A percentile compares a stretch with the other conserved stretches of the same genome.
Conservation (phyloP, 2,113 vertebrate genomes). For the Motacilla tschutschensis region DNA sequence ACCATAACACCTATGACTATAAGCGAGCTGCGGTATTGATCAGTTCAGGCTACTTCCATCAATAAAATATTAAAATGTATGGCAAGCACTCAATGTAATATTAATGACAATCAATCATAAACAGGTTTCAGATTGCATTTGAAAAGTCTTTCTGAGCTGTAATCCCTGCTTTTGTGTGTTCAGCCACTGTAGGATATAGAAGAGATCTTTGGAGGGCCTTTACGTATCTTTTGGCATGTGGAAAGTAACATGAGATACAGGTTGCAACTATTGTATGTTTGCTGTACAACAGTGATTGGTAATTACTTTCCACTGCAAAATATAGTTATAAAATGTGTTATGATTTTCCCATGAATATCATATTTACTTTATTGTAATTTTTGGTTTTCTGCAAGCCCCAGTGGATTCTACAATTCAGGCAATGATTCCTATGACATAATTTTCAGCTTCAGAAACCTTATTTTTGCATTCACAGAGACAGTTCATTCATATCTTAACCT, state of each 20-base stretch:
- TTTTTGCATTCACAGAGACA: neutral
- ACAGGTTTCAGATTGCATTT: neutral
- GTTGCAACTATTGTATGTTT: neutral
- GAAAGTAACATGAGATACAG: neutral
- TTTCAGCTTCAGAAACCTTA: neutral
- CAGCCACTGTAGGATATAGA: neutral
- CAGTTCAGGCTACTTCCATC: neutral
- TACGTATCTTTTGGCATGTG: neutral
- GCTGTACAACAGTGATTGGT: neutral
- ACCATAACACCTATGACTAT: neutral
- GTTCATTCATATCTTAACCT: neutral
- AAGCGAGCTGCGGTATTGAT: neutral
- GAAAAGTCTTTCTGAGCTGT: neutral
- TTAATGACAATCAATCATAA: neutral
- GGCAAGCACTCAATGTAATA: neutral
- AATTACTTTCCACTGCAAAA: neutral
- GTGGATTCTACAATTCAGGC: neutral
- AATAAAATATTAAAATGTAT: neutral
- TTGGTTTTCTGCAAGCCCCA: rapidly evolving
- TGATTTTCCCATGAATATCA: neutral
- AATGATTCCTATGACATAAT: neutral
- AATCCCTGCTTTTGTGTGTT: neutral
- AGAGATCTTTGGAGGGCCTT: neutral
- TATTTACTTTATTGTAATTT: neutral
- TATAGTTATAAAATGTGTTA: neutral